phyloP scores from a whole-genome alignment of 2,113 vertebrate species.

The Apeltes quadracus region DNA sequence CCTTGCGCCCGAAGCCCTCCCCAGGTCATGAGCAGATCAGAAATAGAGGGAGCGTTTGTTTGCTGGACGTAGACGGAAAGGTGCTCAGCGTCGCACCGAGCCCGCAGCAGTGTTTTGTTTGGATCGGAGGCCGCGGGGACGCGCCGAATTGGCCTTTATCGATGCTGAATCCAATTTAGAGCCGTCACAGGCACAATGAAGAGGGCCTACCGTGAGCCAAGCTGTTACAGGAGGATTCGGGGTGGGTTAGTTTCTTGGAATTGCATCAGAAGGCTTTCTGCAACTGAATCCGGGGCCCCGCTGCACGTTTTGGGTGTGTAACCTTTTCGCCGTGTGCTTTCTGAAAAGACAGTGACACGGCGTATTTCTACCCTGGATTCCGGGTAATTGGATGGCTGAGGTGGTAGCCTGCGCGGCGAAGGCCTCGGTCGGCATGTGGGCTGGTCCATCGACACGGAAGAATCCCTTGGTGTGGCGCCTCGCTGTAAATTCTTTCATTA shows the following conservation, averaged over 20 bases:
- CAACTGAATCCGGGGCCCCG: constrained; percentile 54
- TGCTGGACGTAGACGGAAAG: constrained; percentile 26
- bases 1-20: constrained; percentile 24
- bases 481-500: constrained; percentile 2
- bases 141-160: constrained; percentile 57
- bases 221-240: constrained; percentile 63
- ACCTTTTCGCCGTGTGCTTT: constrained; percentile 42
- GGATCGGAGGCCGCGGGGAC: constrained; percentile 53
- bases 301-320: constrained; percentile 54
- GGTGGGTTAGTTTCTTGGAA: constrained; percentile 71
- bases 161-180: constrained; percentile 56
- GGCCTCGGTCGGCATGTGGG: constrained; percentile 1
- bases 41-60: constrained; percentile 14
- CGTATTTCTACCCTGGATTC: constrained; percentile 26
- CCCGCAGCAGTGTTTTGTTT: constrained; percentile 31
- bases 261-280: constrained; percentile 75
- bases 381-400: constrained; percentile 21
- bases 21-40: constrained; percentile 30
- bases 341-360: constrained; percentile 41
- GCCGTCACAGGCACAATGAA: constrained; percentile 62
- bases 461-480: constrained; percentile 6
- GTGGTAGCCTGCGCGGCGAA: neutral
- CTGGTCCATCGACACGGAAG: constrained; percentile 9
- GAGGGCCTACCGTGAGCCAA: constrained; percentile 48
- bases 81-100: constrained; percentile 49